A percentile compares a stretch with the other conserved stretches of the same genome.
phyloP scores from a whole-genome alignment of 2,888 invertebrate species.

The Lithophane semibrunnea region DNA sequence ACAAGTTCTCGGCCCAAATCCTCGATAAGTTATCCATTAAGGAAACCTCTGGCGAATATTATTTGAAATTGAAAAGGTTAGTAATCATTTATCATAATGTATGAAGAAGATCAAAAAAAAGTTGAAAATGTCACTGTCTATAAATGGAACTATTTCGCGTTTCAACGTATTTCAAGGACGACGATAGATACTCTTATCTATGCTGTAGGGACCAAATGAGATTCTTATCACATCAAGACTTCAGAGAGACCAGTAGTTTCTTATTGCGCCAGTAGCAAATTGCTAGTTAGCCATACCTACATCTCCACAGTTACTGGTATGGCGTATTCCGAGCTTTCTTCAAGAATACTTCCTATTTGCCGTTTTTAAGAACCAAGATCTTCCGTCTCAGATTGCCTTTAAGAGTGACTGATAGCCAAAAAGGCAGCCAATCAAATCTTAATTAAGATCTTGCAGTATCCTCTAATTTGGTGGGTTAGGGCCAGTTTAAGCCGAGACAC shows the following conservation, averaged over 20 bases:
- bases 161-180: background rate
- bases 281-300: background rate
- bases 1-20: conserved; percentile 96
- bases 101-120: background rate
- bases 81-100: conserved; percentile 45
- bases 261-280: background rate
- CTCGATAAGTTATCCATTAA: conserved; percentile 98
- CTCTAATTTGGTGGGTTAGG: background rate
- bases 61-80: conserved; percentile 92
- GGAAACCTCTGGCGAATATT: conserved; percentile 96
- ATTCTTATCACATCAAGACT: background rate
- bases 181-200: background rate
- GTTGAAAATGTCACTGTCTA: background rate
- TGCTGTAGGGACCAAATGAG: background rate
- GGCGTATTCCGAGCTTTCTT: background rate
- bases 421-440: too few relatives aligned
- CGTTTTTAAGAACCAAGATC: background rate
- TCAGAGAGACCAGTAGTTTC: background rate
- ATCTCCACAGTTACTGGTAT: background rate
- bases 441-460: background rate
- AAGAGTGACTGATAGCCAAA: background rate
- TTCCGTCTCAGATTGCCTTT: background rate
- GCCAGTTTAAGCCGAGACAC: too few relatives aligned
- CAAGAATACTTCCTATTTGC: background rate
- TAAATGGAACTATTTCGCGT: background rate